Base-by-base conservation (phyloP, 2,888 invertebrate genomes). In the Sarcophaga carnaria region DNA sequence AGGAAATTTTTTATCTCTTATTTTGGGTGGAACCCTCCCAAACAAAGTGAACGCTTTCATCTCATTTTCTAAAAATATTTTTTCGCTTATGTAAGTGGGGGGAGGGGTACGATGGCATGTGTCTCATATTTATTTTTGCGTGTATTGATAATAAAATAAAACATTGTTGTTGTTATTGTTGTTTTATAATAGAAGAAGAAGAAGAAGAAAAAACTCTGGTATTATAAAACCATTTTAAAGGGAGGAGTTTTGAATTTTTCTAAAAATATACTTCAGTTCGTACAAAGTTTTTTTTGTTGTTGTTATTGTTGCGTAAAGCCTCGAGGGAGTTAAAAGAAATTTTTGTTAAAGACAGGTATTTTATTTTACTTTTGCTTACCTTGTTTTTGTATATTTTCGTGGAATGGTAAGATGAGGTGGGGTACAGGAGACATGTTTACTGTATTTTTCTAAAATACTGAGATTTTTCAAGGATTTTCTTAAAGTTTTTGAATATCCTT, bases 221-320 rank as follows among this genome's bases (percentile, higher is more conserved):
- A 59, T 76, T 27, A 66, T 59, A 77, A 71, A 76, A 54, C 59
- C 76, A 71, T 77, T 77, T 83, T 83, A 78, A 83, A 82, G 82
- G 47, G 54, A 54, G 54, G 54, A 37, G 37, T 54, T 54, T 54
- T 54, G 54, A 54, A 54, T 54, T 54, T 66, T 14, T 54, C 64
- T 63, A 63, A 37, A 54, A 27, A 22, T 4, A 81, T 63, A 69
- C 75, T 59, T 4, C 11, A 49, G 22, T 45, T 60, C 8, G 8
- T 8, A 37, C 0, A 37, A 8, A 67, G 37, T 75, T 25, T 63
- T 67, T 62, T 63, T 10, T n/a, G 37, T 27, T 22, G 17, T 2
- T 70, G 10, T 54, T 54, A 17, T 54, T 54, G 54, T 37, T 69
- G 14, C 25, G 45, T 2, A 47, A 60, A 49, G 11, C 22, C 72